Percentiles rank a stretch among this genome's conserved stretches.
phyloP scores from a whole-genome alignment of 2,113 vertebrate species.

The pig (Sus scrofa) region DNA sequence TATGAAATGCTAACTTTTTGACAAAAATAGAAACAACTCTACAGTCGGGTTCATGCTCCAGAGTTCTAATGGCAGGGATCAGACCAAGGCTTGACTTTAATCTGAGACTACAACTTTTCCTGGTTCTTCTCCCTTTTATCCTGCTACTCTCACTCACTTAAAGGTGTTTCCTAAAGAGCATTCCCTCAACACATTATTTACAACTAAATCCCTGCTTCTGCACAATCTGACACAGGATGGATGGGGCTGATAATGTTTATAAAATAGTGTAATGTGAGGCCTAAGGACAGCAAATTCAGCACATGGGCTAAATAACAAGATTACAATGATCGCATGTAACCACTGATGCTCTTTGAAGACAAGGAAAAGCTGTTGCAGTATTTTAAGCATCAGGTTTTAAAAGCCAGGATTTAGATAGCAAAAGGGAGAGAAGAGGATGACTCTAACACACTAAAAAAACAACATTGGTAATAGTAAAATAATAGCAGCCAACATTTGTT shows the following conservation, averaged over 20 bases:
- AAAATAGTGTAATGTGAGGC: background rate
- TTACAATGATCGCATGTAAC: background rate
- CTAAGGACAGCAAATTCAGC: background rate
- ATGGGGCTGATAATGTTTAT: background rate
- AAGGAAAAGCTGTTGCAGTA: background rate
- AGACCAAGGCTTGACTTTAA: background rate
- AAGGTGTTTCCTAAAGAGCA: background rate
- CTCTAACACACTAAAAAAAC: background rate
- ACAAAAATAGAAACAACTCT: background rate
- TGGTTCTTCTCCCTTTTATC: background rate
- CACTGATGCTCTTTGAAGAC: background rate
- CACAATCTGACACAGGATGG: background rate
- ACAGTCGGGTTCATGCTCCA: background rate
- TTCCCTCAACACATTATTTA: background rate
- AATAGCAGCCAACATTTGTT: background rate
- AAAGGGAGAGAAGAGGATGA: background rate
- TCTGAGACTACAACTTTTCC: background rate
- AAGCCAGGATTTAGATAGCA: background rate
- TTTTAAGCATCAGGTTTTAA: background rate
- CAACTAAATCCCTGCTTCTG: slow-evolving; percentile 12
- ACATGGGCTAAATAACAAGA: background rate
- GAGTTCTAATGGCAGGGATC: background rate
- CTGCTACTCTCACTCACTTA: background rate
- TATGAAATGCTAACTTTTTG: background rate
- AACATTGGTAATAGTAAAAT: background rate